Conservation (phyloP, 2,888 invertebrate genomes). For the Pristionchus fissidentatus region DNA sequence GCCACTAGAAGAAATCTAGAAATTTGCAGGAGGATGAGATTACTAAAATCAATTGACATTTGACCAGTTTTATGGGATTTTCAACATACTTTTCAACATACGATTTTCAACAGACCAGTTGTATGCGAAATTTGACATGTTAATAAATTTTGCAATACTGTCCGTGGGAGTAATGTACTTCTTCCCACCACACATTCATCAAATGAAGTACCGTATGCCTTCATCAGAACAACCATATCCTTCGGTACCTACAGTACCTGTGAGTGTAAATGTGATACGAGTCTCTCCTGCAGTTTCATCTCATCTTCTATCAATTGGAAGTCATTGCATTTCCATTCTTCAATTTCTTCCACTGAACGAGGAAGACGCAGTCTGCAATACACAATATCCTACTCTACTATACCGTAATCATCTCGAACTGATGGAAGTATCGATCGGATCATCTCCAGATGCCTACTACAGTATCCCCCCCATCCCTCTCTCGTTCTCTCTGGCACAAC, state of each 20-base stretch:
- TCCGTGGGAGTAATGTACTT: too few relatives aligned
- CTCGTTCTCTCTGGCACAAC: too few relatives aligned
- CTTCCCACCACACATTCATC: not conserved
- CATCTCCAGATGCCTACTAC: not conserved
- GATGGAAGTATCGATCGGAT: not conserved
- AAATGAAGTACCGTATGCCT: not conserved
- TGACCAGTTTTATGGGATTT: too few relatives aligned
- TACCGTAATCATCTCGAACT: not conserved
- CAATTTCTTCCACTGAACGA: constrained; percentile 39
- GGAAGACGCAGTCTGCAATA: constrained; percentile 20
- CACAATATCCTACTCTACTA: not conserved
- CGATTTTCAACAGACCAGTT: too few relatives aligned
- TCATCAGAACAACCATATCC: constrained; percentile 32
- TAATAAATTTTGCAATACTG: too few relatives aligned
- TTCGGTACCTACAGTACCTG: constrained; percentile 57
- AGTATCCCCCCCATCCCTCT: not conserved
- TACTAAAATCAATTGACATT: too few relatives aligned
- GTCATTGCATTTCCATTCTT: constrained; percentile 63
- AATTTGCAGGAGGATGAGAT: too few relatives aligned
- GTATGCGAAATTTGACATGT: too few relatives aligned
- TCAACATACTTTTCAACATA: too few relatives aligned
- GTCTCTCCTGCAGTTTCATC: constrained; percentile 68
- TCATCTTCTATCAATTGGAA: constrained; percentile 63
- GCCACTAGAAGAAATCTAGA: too few relatives aligned
- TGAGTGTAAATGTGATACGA: constrained; percentile 67